Evolutionary conservation across 2,797 vertebrate species (phyloP).

Genomic region (Ptychobarbus kaznakovi): DNA sequence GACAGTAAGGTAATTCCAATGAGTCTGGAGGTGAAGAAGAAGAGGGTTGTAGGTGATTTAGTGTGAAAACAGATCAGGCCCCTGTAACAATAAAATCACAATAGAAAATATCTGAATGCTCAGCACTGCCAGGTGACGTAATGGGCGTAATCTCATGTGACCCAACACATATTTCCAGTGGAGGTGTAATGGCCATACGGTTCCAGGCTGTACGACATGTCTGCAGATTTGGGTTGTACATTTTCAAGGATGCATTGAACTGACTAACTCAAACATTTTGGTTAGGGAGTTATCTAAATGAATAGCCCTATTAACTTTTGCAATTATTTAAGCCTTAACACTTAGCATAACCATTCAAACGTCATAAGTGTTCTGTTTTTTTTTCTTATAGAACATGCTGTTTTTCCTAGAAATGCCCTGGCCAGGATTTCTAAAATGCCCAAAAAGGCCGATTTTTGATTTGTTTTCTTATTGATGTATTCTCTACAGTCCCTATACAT

Average conservation of each 20-base stretch:
- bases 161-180: conserved; percentile 46
- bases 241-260: conserved; percentile 5
- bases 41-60: conserved; percentile 57
- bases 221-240: conserved; percentile 3
- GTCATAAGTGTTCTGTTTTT: not conserved
- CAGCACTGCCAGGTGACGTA: conserved; percentile 44
- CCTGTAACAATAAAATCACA: conserved; percentile 40
- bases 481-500: not conserved
- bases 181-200: conserved; percentile 16
- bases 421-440: not conserved
- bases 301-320: not conserved
- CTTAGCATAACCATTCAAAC: not conserved
- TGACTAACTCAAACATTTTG: conserved; percentile 14
- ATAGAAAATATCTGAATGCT: conserved; percentile 50
- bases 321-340: not conserved
- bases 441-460: not conserved
- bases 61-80: conserved; percentile 44
- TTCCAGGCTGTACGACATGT: conserved; percentile 22
- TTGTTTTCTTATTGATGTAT: not conserved
- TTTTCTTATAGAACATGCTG: not conserved
- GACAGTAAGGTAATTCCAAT: conserved; percentile 62
- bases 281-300: not conserved
- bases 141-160: conserved; percentile 50
- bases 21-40: conserved; percentile 42
- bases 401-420: not conserved